Evolutionary conservation across 2,113 vertebrate genomes (phyloP).

Genomic region (Carassius carassius): DNA sequence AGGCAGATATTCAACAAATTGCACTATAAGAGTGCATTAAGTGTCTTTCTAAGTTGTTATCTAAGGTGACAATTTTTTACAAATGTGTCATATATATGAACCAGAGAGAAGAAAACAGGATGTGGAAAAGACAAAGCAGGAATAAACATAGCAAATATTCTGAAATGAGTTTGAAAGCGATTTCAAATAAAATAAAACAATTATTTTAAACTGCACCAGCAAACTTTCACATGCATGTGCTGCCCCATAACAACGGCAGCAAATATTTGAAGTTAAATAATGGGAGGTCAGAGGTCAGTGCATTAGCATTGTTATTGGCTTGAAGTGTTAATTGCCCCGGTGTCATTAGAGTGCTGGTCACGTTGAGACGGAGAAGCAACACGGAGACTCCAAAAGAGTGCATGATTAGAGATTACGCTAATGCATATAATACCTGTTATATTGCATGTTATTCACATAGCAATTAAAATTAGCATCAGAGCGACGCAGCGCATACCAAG

Average conservation of each 20-base stretch:
- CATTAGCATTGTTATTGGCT: slow-evolving; percentile 40
- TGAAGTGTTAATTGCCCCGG: slow-evolving; percentile 35
- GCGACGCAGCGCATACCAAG: not conserved
- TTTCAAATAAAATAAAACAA: not conserved
- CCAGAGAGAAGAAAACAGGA: too few species aligned
- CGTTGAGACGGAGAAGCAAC: not conserved
- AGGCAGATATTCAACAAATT: too few species aligned
- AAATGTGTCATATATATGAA: too few species aligned
- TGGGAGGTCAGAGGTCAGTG: slow-evolving; percentile 42
- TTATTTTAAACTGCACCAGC: not conserved
- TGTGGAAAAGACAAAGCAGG: not conserved
- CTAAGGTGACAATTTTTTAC: too few species aligned
- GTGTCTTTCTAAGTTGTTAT: not conserved
- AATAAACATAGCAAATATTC: not conserved
- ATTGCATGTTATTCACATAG: slow-evolving; percentile 22
- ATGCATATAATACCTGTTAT: not conserved
- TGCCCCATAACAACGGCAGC: not conserved
- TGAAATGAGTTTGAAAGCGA: not conserved
- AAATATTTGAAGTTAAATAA: slow-evolving; percentile 36
- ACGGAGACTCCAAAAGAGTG: not conserved
- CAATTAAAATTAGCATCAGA: slow-evolving; percentile 33
- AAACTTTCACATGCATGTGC: not conserved
- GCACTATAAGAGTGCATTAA: not conserved
- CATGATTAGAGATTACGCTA: slow-evolving; percentile 17
- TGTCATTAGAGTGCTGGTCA: slow-evolving; percentile 27